Evolutionary conservation across 2,113 vertebrate genomes (phyloP).

Genomic region (Hemichromis elongatus): DNA sequence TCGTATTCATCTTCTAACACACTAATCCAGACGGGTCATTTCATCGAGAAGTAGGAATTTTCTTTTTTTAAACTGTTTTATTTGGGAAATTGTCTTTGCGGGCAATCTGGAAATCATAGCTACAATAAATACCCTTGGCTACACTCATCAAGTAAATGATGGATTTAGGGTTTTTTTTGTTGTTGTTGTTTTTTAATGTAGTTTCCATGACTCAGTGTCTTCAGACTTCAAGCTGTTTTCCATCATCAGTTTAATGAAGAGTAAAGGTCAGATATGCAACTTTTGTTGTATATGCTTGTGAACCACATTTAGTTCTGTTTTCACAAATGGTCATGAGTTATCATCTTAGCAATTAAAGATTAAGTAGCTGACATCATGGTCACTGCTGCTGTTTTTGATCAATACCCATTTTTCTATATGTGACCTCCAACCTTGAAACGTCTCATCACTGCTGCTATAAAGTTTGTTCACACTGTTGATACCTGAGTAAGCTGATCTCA

Average conservation of each 20-base stretch:
- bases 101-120: background rate
- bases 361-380: background rate
- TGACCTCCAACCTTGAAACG: background rate
- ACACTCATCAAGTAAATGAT: background rate
- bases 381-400: background rate
- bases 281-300: background rate
- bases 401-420: background rate
- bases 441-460: background rate
- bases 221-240: background rate
- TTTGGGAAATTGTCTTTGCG: rapidly evolving
- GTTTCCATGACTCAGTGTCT: background rate
- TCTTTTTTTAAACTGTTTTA: background rate
- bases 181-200: background rate
- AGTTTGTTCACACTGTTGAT: background rate
- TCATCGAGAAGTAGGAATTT: background rate
- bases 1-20: background rate
- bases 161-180: background rate
- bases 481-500: background rate
- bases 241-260: background rate
- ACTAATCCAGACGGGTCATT: background rate
- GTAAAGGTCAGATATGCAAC: background rate
- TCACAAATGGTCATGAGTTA: background rate
- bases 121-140: background rate
- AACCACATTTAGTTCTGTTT: background rate
- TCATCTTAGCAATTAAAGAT: background rate